phyloP scores from a whole-genome alignment of 2,113 vertebrate genomes.

The Aegithalos caudatus region DNA sequence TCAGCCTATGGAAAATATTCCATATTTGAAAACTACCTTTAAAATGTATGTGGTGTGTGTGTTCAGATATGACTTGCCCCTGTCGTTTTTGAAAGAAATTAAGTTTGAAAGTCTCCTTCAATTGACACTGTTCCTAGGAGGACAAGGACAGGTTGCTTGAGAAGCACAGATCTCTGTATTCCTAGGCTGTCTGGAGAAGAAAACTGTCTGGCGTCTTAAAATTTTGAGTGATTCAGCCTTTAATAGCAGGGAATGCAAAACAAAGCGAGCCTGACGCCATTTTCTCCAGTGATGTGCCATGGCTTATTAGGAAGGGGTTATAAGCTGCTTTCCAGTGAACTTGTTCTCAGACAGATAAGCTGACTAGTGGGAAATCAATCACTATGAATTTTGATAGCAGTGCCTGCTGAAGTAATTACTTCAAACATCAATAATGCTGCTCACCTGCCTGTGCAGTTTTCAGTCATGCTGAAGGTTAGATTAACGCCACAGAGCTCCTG shows the following conservation, averaged over 20 bases:
- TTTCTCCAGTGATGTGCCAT: slow-evolving; percentile 44
- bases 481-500: neutral
- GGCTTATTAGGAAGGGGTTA: slow-evolving; percentile 66
- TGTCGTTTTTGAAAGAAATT: neutral
- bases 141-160: neutral
- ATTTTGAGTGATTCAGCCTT: slow-evolving; percentile 31
- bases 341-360: slow-evolving; percentile 65
- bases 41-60: neutral
- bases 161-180: neutral
- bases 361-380: slow-evolving; percentile 67
- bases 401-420: slow-evolving; percentile 59
- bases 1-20: neutral
- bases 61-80: neutral
- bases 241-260: slow-evolving; percentile 49
- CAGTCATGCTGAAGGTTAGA: slow-evolving; percentile 49
- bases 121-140: neutral
- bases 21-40: neutral
- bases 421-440: slow-evolving; percentile 63
- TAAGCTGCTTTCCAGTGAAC: slow-evolving; percentile 58
- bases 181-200: neutral
- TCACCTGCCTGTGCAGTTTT: slow-evolving; percentile 46
- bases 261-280: slow-evolving; percentile 43
- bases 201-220: neutral
- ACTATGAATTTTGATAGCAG: slow-evolving; percentile 68
- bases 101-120: neutral